Evolutionary conservation across 2,113 vertebrate genomes (phyloP), one percentile per base, ranked within the genome.

Genomic region (Neodon shergylaensis): DNA sequence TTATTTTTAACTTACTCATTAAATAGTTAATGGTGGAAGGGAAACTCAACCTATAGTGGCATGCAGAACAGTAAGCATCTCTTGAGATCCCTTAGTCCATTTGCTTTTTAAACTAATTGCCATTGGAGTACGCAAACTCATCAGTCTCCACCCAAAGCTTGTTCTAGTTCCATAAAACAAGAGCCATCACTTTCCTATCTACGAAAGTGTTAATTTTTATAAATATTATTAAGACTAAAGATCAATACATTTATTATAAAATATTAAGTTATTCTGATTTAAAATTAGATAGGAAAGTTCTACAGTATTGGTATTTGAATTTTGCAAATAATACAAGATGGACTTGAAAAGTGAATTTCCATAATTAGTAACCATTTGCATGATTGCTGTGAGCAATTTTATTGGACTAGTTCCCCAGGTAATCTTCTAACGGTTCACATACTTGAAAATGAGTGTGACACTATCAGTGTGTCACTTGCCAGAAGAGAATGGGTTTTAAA

Each of bases 401-500:
- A 9, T 96, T 88, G 91, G 65, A 83, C 28, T 92, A 74, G 17
- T 63, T 92, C 14, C 12, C 9, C 63, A 58, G 77, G 95, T 70
- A 5, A 76, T 0, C 0, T 8, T 83, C 36, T 79, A n/a, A 72
- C 47, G 1, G 82, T 89, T 70, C 49, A 36, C 39, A 31, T 74
- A 72, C 39, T 93, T 91, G 44, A 88, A 93, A 95, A 97, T 85
- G 44, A 65, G 87, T 77, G 26, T 17, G 6, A 3, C 73, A 13
- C 70, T 97, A 73, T 94, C 73, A 73, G 82, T 4, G 54, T 96
- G 42, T 77, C 94, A 84, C 97, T 98, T 95, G 36, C 74, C 93
- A 94, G 89, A 96, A 88, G 76, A 95, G 61, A 96, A 93, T 89
- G 52, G 93, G 52, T 77, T 96, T 95, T 96, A 95, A 82, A 97